A percentile compares a stretch with the other conserved stretches of the same genome.
Evolutionary conservation across 2,797 vertebrate species (phyloP).

Genomic region (Microtus agrestis): DNA sequence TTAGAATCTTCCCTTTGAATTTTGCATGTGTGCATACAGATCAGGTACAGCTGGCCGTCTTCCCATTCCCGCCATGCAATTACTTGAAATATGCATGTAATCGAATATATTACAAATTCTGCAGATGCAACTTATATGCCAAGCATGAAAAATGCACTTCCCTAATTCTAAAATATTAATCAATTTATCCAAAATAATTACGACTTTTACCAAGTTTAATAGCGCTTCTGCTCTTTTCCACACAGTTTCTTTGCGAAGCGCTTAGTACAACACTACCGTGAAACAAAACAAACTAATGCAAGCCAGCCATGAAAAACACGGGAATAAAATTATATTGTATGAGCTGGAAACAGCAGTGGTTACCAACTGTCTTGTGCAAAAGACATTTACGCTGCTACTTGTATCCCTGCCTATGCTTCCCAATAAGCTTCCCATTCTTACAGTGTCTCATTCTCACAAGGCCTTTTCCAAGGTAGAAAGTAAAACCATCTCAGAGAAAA

Average conservation of each 20-base stretch:
- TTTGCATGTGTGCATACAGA: slow-evolving; percentile 41
- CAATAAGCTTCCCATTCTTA: neutral
- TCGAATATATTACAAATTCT: slow-evolving; percentile 66
- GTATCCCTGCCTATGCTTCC: neutral
- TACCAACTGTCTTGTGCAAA: neutral
- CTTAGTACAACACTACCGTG: neutral
- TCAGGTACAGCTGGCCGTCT: slow-evolving; percentile 9
- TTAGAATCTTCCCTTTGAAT: slow-evolving; percentile 65
- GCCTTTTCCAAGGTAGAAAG: neutral
- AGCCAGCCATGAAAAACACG: neutral
- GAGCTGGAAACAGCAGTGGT: neutral
- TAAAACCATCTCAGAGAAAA: neutral
- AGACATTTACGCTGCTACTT: neutral
- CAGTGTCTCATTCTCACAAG: neutral
- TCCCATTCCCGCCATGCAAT: slow-evolving; percentile 53
- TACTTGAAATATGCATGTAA: slow-evolving; percentile 69
- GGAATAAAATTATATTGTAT: slow-evolving; percentile 10
- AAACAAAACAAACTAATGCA: neutral
- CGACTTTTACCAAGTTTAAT: neutral
- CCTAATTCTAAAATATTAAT: slow-evolving; percentile 61
- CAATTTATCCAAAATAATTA: slow-evolving; percentile 29
- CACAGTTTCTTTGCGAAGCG: neutral
- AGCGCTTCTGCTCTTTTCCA: neutral
- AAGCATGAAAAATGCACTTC: slow-evolving; percentile 22
- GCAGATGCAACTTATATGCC: neutral